Base-by-base conservation (phyloP, 2,888 invertebrate genomes). In the Ctena decussata region DNA sequence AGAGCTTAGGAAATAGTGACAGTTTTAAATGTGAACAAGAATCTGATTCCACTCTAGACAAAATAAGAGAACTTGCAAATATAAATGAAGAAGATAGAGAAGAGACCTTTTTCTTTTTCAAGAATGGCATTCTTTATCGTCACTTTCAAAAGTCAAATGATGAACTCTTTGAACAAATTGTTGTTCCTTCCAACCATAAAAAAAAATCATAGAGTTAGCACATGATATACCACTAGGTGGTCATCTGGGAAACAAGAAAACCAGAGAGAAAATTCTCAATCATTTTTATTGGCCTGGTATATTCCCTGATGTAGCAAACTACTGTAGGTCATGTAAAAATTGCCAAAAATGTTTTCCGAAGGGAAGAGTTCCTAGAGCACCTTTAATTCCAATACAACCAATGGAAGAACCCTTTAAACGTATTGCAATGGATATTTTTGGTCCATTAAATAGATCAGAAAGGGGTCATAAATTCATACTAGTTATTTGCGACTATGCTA, bases 201-300 rank as follows among this genome's bases (percentile, higher is more conserved):
- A 39, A 37, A 35, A 12, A 11, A 71, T 71, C 8, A 71, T 71
- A 39, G 21, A 71, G 21, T 15, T n/a, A 18, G 71, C 71, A 11
- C 71, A 71, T 24, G 37, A 41, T 71, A 41, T 12, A 15, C 71
- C 37, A 37, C 37, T 71, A 18, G 71, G 71, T 6, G 71, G 71
- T 39, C 71, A 71, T 71, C 27, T 71, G 1, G 39, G 39, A 11
- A 71, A 71, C 39, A 71, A 37, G 41, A 71, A 71, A 41, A 71
- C 71, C 24, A 11, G 71, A 15, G 71, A 37, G 3, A n/a, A n/a
- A 24, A 71, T 71, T n/a, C n/a, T 71, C 12, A 37, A 71, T 71
- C 71, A 71, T n/a, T 71, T 71, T 41, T 71, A 41, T n/a, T 71
- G 71, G 71, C 71, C 71, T 41, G 71, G 71, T 24, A 41, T 71